Evolutionary conservation across 2,113 vertebrate genomes (phyloP).

Genomic region (Nerophis lumbriciformis): DNA sequence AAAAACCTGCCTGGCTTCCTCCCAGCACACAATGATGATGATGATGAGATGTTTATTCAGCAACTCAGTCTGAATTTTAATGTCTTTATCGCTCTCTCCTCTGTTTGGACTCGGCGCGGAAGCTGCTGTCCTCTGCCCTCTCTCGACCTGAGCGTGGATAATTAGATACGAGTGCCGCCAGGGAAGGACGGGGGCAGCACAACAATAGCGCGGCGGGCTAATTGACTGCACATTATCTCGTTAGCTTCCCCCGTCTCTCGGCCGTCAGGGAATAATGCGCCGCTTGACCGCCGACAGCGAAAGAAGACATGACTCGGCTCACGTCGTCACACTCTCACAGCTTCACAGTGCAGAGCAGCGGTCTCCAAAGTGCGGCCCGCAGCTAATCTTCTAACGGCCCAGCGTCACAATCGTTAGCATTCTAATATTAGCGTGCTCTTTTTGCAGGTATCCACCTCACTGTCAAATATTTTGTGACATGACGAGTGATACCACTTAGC

Average conservation of each 20-base stretch:
- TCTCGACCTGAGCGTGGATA: constrained; percentile 70
- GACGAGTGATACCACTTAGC: too few species aligned
- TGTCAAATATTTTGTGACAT: too few species aligned
- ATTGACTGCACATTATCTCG: constrained; percentile 75
- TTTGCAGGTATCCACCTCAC: too few species aligned
- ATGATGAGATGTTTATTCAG: constrained; percentile 18
- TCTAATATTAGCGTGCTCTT: too few species aligned
- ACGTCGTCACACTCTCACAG: background rate
- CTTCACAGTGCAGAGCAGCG: background rate
- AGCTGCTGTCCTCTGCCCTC: constrained; percentile 66
- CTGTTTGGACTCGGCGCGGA: constrained; percentile 27
- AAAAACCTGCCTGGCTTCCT: constrained; percentile 1
- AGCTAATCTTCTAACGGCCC: too few species aligned
- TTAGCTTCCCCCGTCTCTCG: constrained; percentile 29
- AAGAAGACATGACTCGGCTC: background rate
- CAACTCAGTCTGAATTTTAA: constrained; percentile 6
- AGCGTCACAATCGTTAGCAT: too few species aligned
- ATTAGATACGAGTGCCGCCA: constrained; percentile 77
- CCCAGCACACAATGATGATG: constrained; percentile 1
- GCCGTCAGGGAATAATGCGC: constrained; percentile 15
- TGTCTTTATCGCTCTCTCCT: constrained; percentile 7
- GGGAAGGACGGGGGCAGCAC: constrained; percentile 21
- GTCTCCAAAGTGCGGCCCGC: too few species aligned
- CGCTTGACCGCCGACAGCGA: constrained; percentile 1
- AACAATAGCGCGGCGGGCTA: constrained; percentile 63